phyloP scores from a whole-genome alignment of 2,797 vertebrate genomes.

The Falco berigora region DNA sequence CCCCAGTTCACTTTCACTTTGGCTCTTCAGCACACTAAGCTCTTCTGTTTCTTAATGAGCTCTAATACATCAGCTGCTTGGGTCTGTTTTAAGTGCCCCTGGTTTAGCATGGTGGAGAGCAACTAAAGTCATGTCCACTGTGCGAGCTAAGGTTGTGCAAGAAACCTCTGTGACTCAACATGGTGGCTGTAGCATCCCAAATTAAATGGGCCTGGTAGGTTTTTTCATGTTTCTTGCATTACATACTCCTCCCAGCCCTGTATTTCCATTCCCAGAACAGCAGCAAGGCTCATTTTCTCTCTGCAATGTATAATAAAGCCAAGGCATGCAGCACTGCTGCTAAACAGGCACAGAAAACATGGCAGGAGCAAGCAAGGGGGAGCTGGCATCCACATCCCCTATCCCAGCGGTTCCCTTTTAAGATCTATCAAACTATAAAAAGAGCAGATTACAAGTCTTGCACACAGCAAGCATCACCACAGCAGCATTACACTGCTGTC shows the following conservation, averaged over 20 bases:
- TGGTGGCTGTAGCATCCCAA: neutral
- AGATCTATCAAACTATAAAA: too few relatives aligned
- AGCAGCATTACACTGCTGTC: accelerated
- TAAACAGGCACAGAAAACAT: neutral
- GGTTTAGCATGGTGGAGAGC: neutral
- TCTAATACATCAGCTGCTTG: neutral
- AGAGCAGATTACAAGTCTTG: neutral
- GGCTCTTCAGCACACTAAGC: neutral
- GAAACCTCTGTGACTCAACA: neutral
- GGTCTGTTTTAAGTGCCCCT: neutral
- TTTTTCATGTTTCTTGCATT: neutral
- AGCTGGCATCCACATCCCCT: neutral
- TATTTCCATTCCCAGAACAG: neutral
- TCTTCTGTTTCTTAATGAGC: neutral
- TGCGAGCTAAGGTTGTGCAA: neutral
- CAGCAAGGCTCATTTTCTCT: neutral
- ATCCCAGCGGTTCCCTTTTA: neutral
- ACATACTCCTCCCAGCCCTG: neutral
- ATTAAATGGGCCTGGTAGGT: neutral
- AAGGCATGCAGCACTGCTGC: neutral
- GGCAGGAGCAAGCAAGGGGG: neutral
- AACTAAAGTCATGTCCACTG: neutral
- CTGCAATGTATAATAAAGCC: neutral
- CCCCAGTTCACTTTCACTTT: too few relatives aligned
- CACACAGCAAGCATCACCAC: accelerated